Evolutionary conservation across 2,113 vertebrate genomes (phyloP).

Genomic region (Siniperca chuatsi): DNA sequence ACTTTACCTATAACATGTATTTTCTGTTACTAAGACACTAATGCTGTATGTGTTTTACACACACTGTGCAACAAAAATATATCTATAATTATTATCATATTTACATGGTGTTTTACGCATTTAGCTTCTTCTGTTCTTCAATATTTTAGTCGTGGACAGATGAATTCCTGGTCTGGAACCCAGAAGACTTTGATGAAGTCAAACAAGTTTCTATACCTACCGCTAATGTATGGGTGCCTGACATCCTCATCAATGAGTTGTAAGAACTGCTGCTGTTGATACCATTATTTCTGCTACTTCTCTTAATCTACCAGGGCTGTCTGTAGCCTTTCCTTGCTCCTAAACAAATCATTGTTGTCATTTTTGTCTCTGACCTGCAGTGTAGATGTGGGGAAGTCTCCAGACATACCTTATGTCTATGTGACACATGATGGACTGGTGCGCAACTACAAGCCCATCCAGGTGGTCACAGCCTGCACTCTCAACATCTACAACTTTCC

Average conservation of each 20-base stretch:
- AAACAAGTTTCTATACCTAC: constrained; percentile 91
- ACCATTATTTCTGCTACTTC: not conserved
- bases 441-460: constrained; percentile 96
- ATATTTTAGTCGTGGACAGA: constrained; percentile 91
- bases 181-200: constrained; percentile 91
- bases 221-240: constrained; percentile 94
- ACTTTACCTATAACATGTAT: not conserved
- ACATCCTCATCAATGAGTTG: constrained; percentile 99
- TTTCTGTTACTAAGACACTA: not conserved
- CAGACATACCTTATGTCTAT: constrained; percentile 94
- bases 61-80: not conserved
- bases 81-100: not conserved
- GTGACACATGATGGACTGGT: constrained; percentile 89
- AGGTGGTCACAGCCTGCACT: constrained; percentile 95
- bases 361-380: constrained; percentile 74
- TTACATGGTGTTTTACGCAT: not conserved
- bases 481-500: constrained; percentile 99
- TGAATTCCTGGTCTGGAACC: constrained; percentile 95
- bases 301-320: accelerated
- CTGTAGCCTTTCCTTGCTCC: accelerated
- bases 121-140: not conserved
- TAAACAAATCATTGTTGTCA: not conserved
- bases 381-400: constrained; percentile 96
- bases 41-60: not conserved
- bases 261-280: constrained; percentile 78